These are phyloP conservation scores for Leptopilina myrica DNA, from an alignment of 2,888 invertebrate species.

Conservation along the genomic window DNA sequence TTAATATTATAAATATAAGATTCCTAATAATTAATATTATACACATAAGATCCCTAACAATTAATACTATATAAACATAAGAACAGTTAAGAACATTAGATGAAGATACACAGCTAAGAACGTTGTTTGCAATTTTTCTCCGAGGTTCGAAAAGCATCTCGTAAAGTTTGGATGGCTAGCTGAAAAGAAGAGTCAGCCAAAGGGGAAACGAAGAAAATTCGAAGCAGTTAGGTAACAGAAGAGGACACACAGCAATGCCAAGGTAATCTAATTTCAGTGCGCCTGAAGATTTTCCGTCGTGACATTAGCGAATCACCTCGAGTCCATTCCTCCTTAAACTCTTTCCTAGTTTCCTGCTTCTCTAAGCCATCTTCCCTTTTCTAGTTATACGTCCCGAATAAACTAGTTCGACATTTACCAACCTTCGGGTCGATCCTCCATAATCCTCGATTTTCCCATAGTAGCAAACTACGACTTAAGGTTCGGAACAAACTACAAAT, in stretches of 20 bases:
- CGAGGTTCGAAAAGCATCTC: conserved; percentile 22
- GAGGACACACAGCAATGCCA: conserved; percentile 71
- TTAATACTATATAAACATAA: no score
- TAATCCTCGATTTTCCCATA: conserved; percentile 56
- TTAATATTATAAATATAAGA: no score
- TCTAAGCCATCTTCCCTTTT: conserved; percentile 55
- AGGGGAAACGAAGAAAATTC: conserved; percentile 43
- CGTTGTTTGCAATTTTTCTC: conserved; percentile 24
- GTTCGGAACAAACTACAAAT: conserved; percentile 30
- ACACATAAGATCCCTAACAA: no score
- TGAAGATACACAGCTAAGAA: not conserved
- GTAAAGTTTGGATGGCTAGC: conserved; percentile 54
- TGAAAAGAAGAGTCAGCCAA: conserved; percentile 39
- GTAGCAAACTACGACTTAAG: conserved; percentile 23
- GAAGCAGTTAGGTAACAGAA: conserved; percentile 44
- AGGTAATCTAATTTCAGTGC: conserved; percentile 75
- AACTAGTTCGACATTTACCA: conserved; percentile 66
- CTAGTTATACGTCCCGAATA: conserved; percentile 65
- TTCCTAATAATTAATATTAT: no score
- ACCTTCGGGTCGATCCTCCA: conserved; percentile 52
- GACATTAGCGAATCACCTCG: conserved; percentile 70
- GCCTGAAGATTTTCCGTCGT: conserved; percentile 73
- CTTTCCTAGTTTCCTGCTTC: conserved; percentile 49
- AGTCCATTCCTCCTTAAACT: conserved; percentile 37
- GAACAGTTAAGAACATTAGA: no score